A percentile compares a stretch with the other conserved stretches of the same genome.
Conservation (phyloP, 2,113 vertebrate species). For the Emydocephalus ijimae region DNA sequence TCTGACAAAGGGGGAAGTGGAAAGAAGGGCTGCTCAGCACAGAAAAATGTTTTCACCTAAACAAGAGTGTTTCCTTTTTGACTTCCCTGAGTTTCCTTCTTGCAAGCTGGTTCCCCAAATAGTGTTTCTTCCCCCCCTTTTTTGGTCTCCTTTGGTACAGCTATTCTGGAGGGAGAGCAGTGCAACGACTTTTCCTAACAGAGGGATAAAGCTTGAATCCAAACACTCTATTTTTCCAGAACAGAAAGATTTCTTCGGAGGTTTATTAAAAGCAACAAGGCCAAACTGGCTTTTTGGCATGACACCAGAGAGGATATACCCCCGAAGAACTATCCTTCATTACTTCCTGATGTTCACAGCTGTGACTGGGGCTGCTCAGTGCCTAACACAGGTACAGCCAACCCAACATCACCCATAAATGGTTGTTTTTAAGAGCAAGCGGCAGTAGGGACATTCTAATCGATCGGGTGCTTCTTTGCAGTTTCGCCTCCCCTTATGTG, state of each 20-base stretch:
- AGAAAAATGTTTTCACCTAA: not conserved
- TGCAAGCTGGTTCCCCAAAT: not conserved
- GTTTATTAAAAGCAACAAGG: not conserved
- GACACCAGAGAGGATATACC: not conserved
- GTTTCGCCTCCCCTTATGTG: not conserved
- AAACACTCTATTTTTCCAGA: not conserved
- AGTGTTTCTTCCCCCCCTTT: accelerated
- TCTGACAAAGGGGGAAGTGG: not conserved
- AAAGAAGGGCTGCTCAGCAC: not conserved
- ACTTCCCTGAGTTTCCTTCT: not conserved
- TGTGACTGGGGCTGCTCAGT: not conserved
- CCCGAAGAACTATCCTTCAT: not conserved
- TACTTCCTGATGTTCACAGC: not conserved
- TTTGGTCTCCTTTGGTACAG: not conserved
- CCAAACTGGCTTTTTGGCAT: not conserved
- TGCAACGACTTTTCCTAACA: not conserved
- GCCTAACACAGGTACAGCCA: not conserved
- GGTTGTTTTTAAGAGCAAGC: not conserved
- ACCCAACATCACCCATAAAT: not conserved
- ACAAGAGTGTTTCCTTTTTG: not conserved
- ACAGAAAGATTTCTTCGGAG: not conserved
- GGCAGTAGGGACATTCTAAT: not conserved
- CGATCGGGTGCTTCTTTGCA: not conserved
- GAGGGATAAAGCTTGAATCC: not conserved
- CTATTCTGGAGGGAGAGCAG: not conserved